Evolutionary conservation across 2,888 invertebrate genomes (phyloP), one percentile per base, ranked within the genome.

Genomic region (Plebejus argus): DNA sequence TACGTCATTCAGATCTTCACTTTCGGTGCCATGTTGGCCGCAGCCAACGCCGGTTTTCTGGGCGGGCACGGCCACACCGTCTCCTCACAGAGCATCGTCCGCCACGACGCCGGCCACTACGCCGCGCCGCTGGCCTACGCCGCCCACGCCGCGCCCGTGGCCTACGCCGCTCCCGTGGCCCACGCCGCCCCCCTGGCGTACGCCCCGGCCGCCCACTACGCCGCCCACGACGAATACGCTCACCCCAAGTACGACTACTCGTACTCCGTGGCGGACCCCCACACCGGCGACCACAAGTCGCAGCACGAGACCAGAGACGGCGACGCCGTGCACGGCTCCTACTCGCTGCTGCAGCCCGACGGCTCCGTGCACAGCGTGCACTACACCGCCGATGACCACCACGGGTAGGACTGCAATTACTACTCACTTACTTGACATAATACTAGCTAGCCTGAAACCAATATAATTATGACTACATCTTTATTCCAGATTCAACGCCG

Each of bases 301-400:
- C 91, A 90, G 84, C 89, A 90, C 82, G 93, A 93, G 82, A 83
- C 82, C 81, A 85, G 87, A 78, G 91, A 91, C 80, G 91, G 91
- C 70, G 91, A 90, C 82, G 85, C 87, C 61, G 95, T 95, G 74
- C 91, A 93, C 83, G 95, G 95, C 70, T 92, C 94, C 83, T 95
- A 95, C 86, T 92, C 91, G 33, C 87, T 94, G 56, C 90, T 91
- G 80, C 93, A 94, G 83, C 90, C 94, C 70, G 92, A 90, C 15
- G 91, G 84, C 79, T 83, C 93, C 82, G 86, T 92, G 77, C 89
- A 93, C 82, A 93, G 90, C 76, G 94, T 94, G 58, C 91, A 92
- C 83, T 94, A 84, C 81, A 81, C 83, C 79, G 84, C 84, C 74
- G 90, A 92, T 80, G 88, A 91, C 81, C 89, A 91, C 83, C 84